These are phyloP conservation scores for Lepidochitona cinerea DNA, from an alignment of 2,888 invertebrate genomes.

Conservation along the genomic window DNA sequence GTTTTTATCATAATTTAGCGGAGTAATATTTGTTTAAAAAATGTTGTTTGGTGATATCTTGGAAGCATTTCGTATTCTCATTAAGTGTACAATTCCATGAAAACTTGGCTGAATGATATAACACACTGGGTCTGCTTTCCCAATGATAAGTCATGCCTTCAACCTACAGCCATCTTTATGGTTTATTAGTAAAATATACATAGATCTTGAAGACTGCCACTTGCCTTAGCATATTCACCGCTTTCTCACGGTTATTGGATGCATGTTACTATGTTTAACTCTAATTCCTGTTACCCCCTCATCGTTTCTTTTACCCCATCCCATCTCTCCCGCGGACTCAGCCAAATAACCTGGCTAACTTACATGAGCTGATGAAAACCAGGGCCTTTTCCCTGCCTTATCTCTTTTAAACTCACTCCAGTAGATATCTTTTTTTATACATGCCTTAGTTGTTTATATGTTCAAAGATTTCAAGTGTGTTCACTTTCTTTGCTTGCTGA, in stretches of 20 bases:
- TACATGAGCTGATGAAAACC: background rate
- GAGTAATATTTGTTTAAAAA: too few relatives aligned
- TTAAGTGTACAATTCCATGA: too few relatives aligned
- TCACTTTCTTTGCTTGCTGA: background rate
- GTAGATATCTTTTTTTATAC: background rate
- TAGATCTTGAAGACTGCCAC: background rate
- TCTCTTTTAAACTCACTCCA: too few relatives aligned
- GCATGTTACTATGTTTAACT: background rate
- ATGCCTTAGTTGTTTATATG: background rate
- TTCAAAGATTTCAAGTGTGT: background rate
- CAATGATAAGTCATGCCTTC: background rate
- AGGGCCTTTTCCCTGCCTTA: background rate
- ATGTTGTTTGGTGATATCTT: too few relatives aligned
- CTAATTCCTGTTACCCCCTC: background rate
- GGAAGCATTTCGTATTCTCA: too few relatives aligned
- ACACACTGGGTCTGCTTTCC: too few relatives aligned
- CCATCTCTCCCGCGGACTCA: background rate
- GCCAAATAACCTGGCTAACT: background rate
- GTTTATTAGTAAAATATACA: background rate
- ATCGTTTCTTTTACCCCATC: background rate
- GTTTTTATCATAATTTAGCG: too few relatives aligned
- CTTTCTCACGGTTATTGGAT: constrained; percentile 7
- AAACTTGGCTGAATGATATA: too few relatives aligned
- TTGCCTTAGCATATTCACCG: background rate
- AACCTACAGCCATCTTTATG: background rate